phyloP scores from a whole-genome alignment of 2,113 vertebrate genomes.

The Origma solitaria region DNA sequence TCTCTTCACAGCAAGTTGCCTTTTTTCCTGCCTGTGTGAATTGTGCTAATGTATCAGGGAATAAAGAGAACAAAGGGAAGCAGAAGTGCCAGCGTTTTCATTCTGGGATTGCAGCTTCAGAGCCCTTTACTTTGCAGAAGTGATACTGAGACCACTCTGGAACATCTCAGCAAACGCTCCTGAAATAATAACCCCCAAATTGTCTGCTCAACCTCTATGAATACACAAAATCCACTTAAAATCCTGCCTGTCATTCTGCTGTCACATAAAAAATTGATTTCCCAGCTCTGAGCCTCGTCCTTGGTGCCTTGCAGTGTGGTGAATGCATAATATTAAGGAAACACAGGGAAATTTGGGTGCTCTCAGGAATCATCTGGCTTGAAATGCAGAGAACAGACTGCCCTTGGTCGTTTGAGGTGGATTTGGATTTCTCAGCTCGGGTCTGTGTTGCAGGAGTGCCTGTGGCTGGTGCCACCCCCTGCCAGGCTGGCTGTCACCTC shows the following conservation, averaged over 20 bases:
- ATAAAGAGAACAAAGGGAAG: conserved; percentile 32
- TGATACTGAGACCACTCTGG: neutral
- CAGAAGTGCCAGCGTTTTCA: neutral
- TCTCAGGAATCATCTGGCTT: neutral
- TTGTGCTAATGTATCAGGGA: neutral
- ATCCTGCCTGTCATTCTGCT: neutral
- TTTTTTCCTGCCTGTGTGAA: neutral
- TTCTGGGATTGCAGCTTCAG: neutral
- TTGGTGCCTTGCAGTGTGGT: neutral
- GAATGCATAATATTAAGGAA: neutral
- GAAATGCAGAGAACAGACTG: neutral
- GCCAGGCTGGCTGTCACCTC: neutral
- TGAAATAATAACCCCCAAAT: neutral
- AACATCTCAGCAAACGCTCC: neutral
- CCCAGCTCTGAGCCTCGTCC: neutral
- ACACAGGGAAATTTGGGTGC: neutral
- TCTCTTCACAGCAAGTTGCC: conserved; percentile 29
- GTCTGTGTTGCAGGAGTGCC: neutral
- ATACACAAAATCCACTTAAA: neutral
- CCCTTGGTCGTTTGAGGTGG: neutral
- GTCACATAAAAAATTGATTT: neutral
- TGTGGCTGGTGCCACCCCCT: neutral
- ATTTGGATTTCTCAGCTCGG: neutral
- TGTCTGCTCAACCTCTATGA: neutral
- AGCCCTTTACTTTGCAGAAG: neutral